Percentiles rank a stretch among this genome's conserved stretches.
Conservation (phyloP, 2,797 vertebrate species). For the Pogoniulus pusillus region DNA sequence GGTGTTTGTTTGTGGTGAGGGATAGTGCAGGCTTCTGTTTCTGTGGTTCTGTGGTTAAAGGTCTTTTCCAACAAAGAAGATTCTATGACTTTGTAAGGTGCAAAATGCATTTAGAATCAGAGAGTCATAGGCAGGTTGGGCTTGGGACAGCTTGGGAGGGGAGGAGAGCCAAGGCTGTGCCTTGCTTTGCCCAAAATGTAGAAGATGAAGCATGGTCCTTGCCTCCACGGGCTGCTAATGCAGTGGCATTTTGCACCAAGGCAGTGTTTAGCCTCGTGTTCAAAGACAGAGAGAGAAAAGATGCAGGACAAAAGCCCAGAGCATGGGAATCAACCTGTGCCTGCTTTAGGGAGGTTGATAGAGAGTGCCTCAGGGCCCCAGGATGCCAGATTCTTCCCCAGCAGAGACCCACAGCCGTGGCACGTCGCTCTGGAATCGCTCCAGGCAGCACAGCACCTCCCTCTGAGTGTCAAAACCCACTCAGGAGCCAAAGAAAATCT, state of each 20-base stretch:
- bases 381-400: background rate
- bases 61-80: too few relatives aligned
- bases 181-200: background rate
- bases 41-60: too few relatives aligned
- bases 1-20: background rate
- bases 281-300: background rate
- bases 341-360: background rate
- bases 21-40: background rate
- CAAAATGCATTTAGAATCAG: too few relatives aligned
- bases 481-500: conserved; percentile 1
- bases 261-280: background rate
- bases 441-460: background rate
- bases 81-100: too few relatives aligned
- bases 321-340: background rate
- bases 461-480: background rate
- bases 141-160: background rate
- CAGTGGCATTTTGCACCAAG: accelerated
- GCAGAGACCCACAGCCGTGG: background rate
- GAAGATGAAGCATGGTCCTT: background rate
- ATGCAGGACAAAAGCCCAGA: background rate
- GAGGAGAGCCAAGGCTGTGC: background rate
- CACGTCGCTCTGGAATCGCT: background rate
- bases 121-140: too few relatives aligned
- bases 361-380: background rate
- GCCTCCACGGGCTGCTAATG: background rate